Conservation (phyloP, 2,888 invertebrate genomes). For the Lasius fuliginosus region DNA sequence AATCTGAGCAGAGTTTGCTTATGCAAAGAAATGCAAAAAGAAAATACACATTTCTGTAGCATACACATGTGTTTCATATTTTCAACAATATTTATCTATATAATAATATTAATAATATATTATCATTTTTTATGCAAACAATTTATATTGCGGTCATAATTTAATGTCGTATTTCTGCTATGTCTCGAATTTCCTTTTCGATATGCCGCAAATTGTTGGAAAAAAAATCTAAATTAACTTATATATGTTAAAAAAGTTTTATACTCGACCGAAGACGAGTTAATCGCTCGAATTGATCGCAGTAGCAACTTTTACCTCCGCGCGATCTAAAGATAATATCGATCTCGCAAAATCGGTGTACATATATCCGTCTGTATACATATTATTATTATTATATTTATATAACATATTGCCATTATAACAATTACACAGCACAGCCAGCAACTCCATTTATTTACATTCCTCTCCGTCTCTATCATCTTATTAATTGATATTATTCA, state of each 20-base stretch:
- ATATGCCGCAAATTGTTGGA: not conserved
- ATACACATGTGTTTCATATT: not conserved
- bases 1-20: not conserved
- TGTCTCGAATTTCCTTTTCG: not conserved
- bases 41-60: constrained; percentile 3
- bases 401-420: constrained; percentile 68
- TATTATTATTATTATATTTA: constrained; percentile 41
- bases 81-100: constrained; percentile 36
- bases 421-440: constrained; percentile 74
- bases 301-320: constrained; percentile 49
- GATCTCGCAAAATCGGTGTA: constrained; percentile 45
- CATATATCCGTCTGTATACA: constrained; percentile 42
- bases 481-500: constrained; percentile 56
- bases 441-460: constrained; percentile 71
- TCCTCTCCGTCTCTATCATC: constrained; percentile 37
- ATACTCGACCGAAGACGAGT: constrained; percentile 15
- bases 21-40: not conserved
- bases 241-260: not conserved
- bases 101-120: constrained; percentile 39
- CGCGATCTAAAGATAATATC: constrained; percentile 39
- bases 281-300: constrained; percentile 23
- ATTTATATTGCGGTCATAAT: not conserved
- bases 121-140: constrained; percentile 31
- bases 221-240: not conserved
- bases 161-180: not conserved